Evolutionary conservation across 1,140 invertebrate species (phyloP), one percentile per base, ranked within the genome.

Genomic region (Yoshiicerus persimilis): DNA sequence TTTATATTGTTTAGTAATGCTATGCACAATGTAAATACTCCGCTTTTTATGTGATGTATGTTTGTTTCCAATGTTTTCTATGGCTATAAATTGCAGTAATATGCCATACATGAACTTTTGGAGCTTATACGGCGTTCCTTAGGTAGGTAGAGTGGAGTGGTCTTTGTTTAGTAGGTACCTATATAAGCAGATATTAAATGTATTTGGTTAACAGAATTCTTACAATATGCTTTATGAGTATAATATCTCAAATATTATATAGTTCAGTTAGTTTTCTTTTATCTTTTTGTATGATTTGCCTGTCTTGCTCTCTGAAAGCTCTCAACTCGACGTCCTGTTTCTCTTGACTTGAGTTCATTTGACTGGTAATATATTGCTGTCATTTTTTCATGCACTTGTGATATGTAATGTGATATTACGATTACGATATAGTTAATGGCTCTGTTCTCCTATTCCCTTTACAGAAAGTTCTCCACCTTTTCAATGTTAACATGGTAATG

Each of bases 291-390:
- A 80, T 80, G 75, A 80, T 80, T 80, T 34, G 75, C 32, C 32
- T 80, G 75, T 20, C 75, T 80, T 13, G 75, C 75, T 80, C 75
- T 80, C 75, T 80, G 75, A 80, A 80, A 80, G 75, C 75, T 80
- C 75, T 80, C 75, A 80, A 80, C 75, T 80, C 75, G 75, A 80
- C 75, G 75, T 80, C 75, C 75, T 80, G 75, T 80, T 80, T 80
- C 75, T 80, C 75, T 80, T 80, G 75, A 80, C 75, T 80, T 80
- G 75, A 80, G 75, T 80, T 80, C 75, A 80, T 80, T 80, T 80
- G 75, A 80, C 75, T 34, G 34, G 30, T 80, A 80, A 80, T 80
- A 80, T 80, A 80, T 80, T 80, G 75, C 75, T 80, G 75, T 80
- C 75, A 80, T 80, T 80, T 80, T 80, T 80, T 80, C 75, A 80